A percentile compares a stretch with the other conserved stretches of the same genome.
phyloP scores from a whole-genome alignment of 2,113 vertebrate species.

The Apaloderma vittatum region DNA sequence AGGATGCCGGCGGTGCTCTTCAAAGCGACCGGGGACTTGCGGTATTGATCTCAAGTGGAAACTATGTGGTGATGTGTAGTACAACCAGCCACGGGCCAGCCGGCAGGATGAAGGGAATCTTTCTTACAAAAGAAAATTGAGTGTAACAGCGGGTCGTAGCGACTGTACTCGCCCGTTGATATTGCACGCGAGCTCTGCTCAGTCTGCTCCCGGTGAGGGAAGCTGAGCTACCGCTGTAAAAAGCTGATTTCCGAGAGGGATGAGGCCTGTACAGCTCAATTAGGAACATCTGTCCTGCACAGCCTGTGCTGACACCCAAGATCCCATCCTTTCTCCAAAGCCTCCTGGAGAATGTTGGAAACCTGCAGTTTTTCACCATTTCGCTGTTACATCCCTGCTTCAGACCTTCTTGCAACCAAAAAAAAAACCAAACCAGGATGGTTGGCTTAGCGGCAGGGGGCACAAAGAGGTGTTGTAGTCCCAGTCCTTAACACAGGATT shows the following conservation, averaged over 20 bases:
- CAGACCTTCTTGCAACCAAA: background rate
- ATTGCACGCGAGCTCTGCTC: background rate
- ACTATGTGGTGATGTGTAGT: background rate
- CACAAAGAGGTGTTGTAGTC: no score
- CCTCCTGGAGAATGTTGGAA: background rate
- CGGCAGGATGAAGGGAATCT: background rate
- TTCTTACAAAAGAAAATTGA: background rate
- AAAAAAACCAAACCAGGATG: background rate
- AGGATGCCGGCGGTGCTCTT: background rate
- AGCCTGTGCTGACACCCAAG: fast-evolving
- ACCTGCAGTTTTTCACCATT: background rate
- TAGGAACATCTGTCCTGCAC: background rate
- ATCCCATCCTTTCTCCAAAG: background rate
- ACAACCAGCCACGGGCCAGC: background rate
- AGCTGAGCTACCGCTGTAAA: background rate
- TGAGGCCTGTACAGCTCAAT: fast-evolving
- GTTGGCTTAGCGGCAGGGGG: background rate
- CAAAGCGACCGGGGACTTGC: background rate
- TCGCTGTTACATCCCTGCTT: background rate
- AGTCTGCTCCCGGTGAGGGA: background rate
- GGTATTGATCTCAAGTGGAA: constrained; percentile 44
- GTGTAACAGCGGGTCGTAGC: background rate
- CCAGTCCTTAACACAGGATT: background rate
- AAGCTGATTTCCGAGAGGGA: background rate
- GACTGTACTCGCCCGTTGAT: background rate